Conservation (phyloP, 64 coral and sea anemone species). For the Trachythela sp. region DNA sequence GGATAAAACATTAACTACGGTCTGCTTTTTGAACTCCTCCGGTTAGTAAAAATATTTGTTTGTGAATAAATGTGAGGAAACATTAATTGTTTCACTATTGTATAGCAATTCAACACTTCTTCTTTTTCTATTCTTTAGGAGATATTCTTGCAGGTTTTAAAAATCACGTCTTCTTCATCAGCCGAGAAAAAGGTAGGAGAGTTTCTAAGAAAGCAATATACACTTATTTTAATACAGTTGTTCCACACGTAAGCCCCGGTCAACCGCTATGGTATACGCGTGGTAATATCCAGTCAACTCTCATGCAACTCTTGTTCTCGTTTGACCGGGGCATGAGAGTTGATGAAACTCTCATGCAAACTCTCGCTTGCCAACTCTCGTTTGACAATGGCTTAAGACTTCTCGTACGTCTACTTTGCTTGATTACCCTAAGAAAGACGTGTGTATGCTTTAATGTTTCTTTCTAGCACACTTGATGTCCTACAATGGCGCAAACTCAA, state of each 20-base stretch:
- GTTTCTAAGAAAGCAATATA: not conserved
- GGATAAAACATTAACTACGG: constrained; percentile 57
- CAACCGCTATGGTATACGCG: not conserved
- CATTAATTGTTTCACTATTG: too few species aligned
- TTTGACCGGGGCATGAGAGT: too few species aligned
- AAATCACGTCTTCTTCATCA: constrained; percentile 83
- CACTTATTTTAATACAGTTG: not conserved
- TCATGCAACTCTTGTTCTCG: too few species aligned
- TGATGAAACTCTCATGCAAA: too few species aligned
- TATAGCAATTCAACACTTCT: not conserved
- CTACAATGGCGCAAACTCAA: not conserved
- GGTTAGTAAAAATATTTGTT: constrained; percentile 26
- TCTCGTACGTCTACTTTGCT: too few species aligned
- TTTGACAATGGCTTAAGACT: too few species aligned
- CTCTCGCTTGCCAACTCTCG: too few species aligned
- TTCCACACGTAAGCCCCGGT: not conserved
- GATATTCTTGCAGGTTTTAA: constrained; percentile 86
- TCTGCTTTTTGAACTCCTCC: constrained; percentile 62
- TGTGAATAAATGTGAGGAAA: too few species aligned
- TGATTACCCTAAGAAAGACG: too few species aligned
- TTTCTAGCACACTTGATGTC: not conserved
- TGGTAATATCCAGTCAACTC: too few species aligned
- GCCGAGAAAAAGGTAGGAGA: constrained; percentile 62
- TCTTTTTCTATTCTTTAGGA: constrained; percentile 22
- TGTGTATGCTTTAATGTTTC: not conserved